phyloP scores from a whole-genome alignment of 2,113 vertebrate genomes.

The Plotosus lineatus region DNA sequence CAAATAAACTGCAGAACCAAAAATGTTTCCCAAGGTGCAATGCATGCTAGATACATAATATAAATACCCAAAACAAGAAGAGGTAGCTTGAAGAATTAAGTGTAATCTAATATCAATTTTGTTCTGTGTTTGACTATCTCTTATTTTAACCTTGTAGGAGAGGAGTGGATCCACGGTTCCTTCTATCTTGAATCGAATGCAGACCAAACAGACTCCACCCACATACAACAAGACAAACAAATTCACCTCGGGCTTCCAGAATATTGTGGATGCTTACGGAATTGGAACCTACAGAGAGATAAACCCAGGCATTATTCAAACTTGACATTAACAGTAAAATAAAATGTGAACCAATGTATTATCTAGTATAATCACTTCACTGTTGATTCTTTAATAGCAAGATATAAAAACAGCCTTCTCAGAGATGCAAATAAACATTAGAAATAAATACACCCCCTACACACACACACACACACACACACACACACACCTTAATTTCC shows the following conservation, averaged over 20 bases:
- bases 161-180: constrained; percentile 88
- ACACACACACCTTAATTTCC: too few relatives aligned
- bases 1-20: background rate
- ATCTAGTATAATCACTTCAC: background rate
- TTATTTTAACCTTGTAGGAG: constrained; percentile 72
- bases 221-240: constrained; percentile 98
- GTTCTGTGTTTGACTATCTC: background rate
- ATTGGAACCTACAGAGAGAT: constrained; percentile 94
- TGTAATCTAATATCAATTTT: background rate
- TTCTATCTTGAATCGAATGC: constrained; percentile 89
- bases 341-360: background rate
- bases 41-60: background rate
- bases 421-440: background rate
- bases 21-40: background rate
- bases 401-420: background rate
- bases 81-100: background rate
- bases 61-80: background rate
- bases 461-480: too few relatives aligned
- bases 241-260: constrained; percentile 96
- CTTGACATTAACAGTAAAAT: background rate
- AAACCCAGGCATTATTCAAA: constrained; percentile 81
- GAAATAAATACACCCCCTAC: background rate
- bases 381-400: background rate
- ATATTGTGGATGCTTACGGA: constrained; percentile 93
- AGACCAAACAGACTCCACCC: constrained; percentile 88